Conservation (phyloP, 2,113 vertebrate species). For the Antennarius striatus region DNA sequence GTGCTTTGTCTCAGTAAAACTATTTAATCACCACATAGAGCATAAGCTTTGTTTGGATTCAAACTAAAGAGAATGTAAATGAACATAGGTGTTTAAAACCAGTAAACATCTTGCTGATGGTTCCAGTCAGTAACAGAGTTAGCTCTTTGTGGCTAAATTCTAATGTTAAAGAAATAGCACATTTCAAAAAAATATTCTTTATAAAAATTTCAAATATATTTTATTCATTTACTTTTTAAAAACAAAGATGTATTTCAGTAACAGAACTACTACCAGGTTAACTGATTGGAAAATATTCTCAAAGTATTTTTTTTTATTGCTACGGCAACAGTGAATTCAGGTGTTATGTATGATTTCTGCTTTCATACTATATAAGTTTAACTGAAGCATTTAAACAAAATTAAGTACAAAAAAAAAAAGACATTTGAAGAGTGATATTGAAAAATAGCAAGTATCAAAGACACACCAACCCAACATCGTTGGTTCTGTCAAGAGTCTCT, state of each 20-base stretch:
- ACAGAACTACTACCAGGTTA: slow-evolving; percentile 73
- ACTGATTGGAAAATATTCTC: slow-evolving; percentile 66
- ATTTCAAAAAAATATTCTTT: slow-evolving; percentile 47
- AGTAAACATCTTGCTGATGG: no score
- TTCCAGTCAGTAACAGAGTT: not conserved
- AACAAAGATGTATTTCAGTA: slow-evolving; percentile 72
- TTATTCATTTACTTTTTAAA: slow-evolving; percentile 74
- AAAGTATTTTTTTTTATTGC: slow-evolving; percentile 66
- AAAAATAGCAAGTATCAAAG: slow-evolving; percentile 55
- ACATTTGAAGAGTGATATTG: slow-evolving; percentile 60
- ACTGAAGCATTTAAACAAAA: slow-evolving; percentile 63
- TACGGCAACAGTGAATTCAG: slow-evolving; percentile 66
- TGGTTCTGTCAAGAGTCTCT: slow-evolving; percentile 72
- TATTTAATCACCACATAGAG: no score
- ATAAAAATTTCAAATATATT: slow-evolving; percentile 79
- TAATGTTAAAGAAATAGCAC: slow-evolving; percentile 25
- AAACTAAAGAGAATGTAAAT: no score
- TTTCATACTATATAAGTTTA: slow-evolving; percentile 69
- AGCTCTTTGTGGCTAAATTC: not conserved
- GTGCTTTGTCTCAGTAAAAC: no score
- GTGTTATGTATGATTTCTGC: slow-evolving; percentile 67
- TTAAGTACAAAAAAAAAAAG: slow-evolving; percentile 59
- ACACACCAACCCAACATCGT: slow-evolving; percentile 59
- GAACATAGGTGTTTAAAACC: no score
- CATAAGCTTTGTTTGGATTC: no score